Percentiles rank a stretch among this genome's conserved stretches.
phyloP scores from a whole-genome alignment of 1,140 invertebrate species.

The Diabrotica undecimpunctata region DNA sequence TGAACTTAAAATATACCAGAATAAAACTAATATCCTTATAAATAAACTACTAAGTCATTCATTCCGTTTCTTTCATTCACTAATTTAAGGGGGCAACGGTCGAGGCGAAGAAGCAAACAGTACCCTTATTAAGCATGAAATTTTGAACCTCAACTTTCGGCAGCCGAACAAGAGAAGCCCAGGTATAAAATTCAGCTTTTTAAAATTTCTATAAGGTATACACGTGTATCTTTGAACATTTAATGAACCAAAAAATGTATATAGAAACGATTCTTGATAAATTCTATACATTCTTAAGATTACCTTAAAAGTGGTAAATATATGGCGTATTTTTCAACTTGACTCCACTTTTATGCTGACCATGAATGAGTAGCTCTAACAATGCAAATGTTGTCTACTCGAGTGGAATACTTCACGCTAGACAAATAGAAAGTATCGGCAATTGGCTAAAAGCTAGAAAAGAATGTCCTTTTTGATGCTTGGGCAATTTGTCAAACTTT shows the following conservation, averaged over 20 bases:
- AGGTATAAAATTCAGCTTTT: slow-evolving; percentile 14
- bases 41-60: too few relatives aligned
- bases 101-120: too few relatives aligned
- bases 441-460: neutral
- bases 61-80: too few relatives aligned
- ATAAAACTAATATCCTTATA: too few relatives aligned
- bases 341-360: slow-evolving; percentile 10
- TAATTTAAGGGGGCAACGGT: too few relatives aligned
- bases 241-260: slow-evolving; percentile 20
- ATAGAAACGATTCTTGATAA: neutral
- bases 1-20: too few relatives aligned
- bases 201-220: slow-evolving; percentile 5
- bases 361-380: slow-evolving; percentile 16
- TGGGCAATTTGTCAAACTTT: neutral
- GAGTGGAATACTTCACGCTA: slow-evolving; percentile 14
- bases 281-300: slow-evolving; percentile 3
- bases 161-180: neutral
- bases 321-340: slow-evolving; percentile 19
- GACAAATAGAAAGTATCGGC: neutral
- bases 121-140: too few relatives aligned
- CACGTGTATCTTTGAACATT: slow-evolving; percentile 14
- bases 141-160: neutral
- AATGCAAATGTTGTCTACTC: slow-evolving; percentile 19
- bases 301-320: slow-evolving; percentile 15
- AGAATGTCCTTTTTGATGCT: neutral